Evolutionary conservation across 2,888 invertebrate genomes (phyloP).

Genomic region (Tricholauxania praeusta): DNA sequence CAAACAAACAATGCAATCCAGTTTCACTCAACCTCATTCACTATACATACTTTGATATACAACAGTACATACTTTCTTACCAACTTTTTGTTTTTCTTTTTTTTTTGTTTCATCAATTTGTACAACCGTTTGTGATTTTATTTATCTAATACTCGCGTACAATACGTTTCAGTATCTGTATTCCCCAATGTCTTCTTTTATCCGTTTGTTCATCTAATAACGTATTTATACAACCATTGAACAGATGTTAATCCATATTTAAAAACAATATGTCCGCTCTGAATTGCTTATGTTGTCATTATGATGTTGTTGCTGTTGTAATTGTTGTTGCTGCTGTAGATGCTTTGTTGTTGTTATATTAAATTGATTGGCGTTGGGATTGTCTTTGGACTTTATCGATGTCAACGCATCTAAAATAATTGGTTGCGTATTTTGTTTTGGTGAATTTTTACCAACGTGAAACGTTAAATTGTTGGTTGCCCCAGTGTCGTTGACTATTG

Average conservation of each 20-base stretch:
- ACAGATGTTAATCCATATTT: conserved; percentile 57
- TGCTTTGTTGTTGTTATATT: conserved; percentile 35
- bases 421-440: conserved; percentile 31
- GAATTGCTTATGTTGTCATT: conserved; percentile 42
- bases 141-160: neutral
- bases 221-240: conserved; percentile 42
- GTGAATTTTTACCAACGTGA: neutral
- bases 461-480: neutral
- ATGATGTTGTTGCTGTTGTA: conserved; percentile 31
- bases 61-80: too few species aligned
- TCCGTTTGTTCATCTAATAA: neutral
- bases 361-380: conserved; percentile 44
- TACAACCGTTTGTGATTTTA: too few species aligned
- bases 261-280: conserved; percentile 52
- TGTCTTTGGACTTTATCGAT: conserved; percentile 49
- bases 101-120: too few species aligned
- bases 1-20: too few species aligned
- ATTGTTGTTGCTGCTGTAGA: conserved; percentile 20
- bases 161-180: neutral
- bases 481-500: conserved; percentile 8
- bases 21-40: too few species aligned
- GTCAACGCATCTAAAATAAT: conserved; percentile 48
- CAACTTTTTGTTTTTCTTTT: too few species aligned
- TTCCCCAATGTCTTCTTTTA: neutral
- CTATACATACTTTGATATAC: too few species aligned